A percentile compares a stretch with the other conserved stretches of the same genome.
These are phyloP conservation scores for Prionailurus bengalensis DNA, from an alignment of 2,113 vertebrate genomes.

Conservation along the genomic window DNA sequence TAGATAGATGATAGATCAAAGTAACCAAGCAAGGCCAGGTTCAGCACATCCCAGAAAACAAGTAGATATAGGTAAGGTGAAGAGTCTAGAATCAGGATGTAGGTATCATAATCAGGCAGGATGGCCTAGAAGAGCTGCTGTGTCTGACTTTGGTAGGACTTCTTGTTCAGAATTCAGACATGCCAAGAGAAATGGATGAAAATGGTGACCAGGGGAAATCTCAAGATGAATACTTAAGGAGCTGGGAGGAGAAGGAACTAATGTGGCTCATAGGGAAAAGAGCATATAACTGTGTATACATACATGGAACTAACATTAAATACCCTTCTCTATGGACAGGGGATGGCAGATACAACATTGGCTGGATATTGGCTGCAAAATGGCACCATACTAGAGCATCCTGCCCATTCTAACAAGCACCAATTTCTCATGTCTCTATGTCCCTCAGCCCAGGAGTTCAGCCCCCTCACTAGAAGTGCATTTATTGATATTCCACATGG, in stretches of 20 bases:
- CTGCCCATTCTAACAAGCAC: background rate
- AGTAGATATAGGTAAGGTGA: background rate
- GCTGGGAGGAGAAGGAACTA: background rate
- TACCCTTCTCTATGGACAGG: background rate
- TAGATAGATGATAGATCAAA: background rate
- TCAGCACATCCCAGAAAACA: background rate
- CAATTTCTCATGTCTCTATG: background rate
- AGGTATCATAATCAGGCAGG: background rate
- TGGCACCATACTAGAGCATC: background rate
- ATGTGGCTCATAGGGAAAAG: background rate
- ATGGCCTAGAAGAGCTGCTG: background rate
- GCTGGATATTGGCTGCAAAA: background rate
- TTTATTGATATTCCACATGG: slow-evolving; percentile 69
- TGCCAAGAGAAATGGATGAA: background rate
- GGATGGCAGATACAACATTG: background rate
- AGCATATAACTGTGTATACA: background rate
- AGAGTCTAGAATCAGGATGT: background rate
- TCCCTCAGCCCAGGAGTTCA: background rate
- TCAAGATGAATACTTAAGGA: background rate
- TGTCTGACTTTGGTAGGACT: background rate
- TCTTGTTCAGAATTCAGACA: background rate
- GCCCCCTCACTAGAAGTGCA: background rate
- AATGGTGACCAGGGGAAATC: background rate
- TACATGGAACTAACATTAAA: background rate
- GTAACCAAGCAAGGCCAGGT: background rate